Evolutionary conservation across 1,140 invertebrate genomes (phyloP).

Genomic region (Branchinecta lindahli): DNA sequence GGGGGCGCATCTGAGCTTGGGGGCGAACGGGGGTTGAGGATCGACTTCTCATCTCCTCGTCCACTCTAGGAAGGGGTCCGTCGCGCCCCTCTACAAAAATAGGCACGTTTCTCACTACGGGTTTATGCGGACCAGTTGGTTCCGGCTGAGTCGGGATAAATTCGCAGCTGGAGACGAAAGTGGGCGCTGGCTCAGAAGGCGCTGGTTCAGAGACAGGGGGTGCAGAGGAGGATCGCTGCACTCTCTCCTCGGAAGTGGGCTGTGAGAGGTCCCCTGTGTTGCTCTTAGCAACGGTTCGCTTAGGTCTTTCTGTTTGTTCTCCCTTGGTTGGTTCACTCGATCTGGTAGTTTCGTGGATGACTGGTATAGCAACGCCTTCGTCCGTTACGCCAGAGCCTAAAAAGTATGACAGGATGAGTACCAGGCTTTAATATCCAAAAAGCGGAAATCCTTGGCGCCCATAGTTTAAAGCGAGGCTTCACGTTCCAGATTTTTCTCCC

Average conservation of each 20-base stretch:
- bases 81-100: background rate
- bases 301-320: background rate
- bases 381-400: no score
- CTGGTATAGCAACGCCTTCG: background rate
- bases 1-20: background rate
- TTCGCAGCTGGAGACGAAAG: background rate
- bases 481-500: no score
- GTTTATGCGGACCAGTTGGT: background rate
- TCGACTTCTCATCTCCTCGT: conserved; percentile 4
- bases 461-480: no score
- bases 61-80: background rate
- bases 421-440: no score
- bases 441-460: no score
- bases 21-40: background rate
- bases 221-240: background rate
- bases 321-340: no score
- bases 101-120: background rate
- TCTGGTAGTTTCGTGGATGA: no score
- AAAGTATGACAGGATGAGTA: no score
- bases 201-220: background rate
- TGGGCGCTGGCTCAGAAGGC: background rate
- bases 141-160: background rate
- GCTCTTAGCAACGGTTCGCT: background rate
- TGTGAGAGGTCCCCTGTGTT: background rate
- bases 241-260: background rate